A percentile compares a stretch with the other conserved stretches of the same genome.
Conservation (phyloP, 2,113 vertebrate species). For the Siphamia tubifer region DNA sequence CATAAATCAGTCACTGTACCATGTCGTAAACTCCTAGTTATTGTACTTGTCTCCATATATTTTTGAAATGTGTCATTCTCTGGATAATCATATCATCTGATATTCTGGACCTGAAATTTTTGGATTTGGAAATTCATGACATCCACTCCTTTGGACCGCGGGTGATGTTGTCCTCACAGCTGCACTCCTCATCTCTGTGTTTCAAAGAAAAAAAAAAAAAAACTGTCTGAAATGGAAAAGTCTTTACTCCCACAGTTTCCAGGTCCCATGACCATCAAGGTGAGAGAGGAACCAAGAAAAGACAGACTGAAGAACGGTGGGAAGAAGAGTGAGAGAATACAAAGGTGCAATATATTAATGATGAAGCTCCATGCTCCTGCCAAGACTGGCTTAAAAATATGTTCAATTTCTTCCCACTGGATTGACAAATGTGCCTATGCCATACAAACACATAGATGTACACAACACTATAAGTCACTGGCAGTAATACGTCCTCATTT, state of each 20-base stretch:
- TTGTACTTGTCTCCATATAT: not conserved
- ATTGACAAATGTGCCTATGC: not conserved
- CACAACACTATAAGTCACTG: not conserved
- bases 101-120: not conserved
- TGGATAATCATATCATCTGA: not conserved
- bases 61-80: not conserved
- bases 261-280: constrained; percentile 19
- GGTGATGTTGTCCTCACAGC: constrained; percentile 12
- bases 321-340: not conserved
- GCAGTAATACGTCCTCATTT: not conserved
- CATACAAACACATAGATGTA: not conserved
- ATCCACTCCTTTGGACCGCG: not conserved
- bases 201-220: not conserved
- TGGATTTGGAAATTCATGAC: constrained; percentile 3
- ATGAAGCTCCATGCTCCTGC: not conserved
- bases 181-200: constrained; percentile 17
- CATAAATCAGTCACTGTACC: not conserved
- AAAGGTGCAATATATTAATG: not conserved
- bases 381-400: not conserved
- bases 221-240: constrained; percentile 8
- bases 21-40: not conserved
- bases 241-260: constrained; percentile 18
- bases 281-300: not conserved
- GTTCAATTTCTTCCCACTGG: not conserved
- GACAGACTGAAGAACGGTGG: not conserved